These are phyloP conservation scores for Caradrina kadenii DNA, from an alignment of 2,888 invertebrate species.

Conservation along the genomic window DNA sequence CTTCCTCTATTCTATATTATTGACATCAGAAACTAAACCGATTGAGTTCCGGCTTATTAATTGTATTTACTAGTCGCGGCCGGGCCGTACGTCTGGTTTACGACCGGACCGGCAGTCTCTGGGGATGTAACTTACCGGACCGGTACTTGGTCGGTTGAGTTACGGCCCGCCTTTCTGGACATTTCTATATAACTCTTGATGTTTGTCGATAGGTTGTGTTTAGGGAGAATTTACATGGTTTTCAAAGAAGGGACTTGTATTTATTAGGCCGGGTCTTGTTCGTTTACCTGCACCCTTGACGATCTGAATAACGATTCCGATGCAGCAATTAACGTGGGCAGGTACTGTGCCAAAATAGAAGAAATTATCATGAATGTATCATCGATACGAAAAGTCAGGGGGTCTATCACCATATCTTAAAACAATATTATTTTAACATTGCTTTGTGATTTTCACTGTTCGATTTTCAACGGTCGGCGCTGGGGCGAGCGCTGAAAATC, in stretches of 20 bases:
- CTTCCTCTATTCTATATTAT: constrained; percentile 3
- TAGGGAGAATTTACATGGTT: constrained; percentile 9
- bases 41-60: constrained; percentile 49
- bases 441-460: too few relatives aligned
- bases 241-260: not conserved
- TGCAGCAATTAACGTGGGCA: too few relatives aligned
- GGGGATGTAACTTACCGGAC: constrained; percentile 53
- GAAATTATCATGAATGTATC: too few relatives aligned
- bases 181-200: constrained; percentile 14
- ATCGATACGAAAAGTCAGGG: too few relatives aligned
- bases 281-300: too few relatives aligned
- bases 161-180: constrained; percentile 28
- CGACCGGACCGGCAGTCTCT: constrained; percentile 42
- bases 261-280: not conserved
- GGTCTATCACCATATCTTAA: too few relatives aligned
- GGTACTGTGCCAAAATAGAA: too few relatives aligned
- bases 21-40: constrained; percentile 24
- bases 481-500: too few relatives aligned
- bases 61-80: constrained; percentile 44
- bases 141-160: constrained; percentile 38
- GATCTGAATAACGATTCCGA: too few relatives aligned
- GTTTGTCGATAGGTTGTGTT: constrained; percentile 18
- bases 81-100: constrained; percentile 52
- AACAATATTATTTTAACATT: too few relatives aligned
- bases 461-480: too few relatives aligned